Evolutionary conservation across 2,113 vertebrate species (phyloP), one percentile per base, ranked within the genome.

Genomic region (Odontophorus gujanensis): DNA sequence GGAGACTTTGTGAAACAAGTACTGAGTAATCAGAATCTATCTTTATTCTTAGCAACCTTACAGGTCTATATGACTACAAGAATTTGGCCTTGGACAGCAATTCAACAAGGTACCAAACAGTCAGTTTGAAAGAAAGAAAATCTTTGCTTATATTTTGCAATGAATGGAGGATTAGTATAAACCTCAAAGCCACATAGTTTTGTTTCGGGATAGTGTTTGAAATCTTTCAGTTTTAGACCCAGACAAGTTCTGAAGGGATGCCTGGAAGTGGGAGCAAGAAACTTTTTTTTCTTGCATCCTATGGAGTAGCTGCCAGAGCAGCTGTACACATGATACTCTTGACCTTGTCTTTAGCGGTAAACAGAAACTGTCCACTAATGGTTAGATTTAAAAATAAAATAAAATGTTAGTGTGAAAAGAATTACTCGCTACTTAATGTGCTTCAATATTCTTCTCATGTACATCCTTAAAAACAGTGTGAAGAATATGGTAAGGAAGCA

Each of bases 1-100:
- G 91, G 55, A 96, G 80, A 94, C 76, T 92, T 96, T 94, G 94
- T 97, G 95, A 97, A 98, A 96, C 84, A 96, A 96, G 84, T 96
- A 91, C 97, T 98, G 97, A 92, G 97, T 93, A 97, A 98, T 91
- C 75, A 63, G 32, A 92, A 82, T 67, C 43, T 95, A 84, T 96
- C 96, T 94, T 97, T 97, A 87, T 92, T 91, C 96, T 91, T 94
- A 97, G 95, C 91, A 96, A 92, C 80, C 90, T 96, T 96, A 87
- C 93, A 97, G 90, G 87, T 97, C 91, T 79, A 28, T 53, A 93
- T 79, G 87, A 96, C 67, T 91, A 76, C 71, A 89, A 86, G 55
- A 95, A 93, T 83, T 93, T 95, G 94, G 80, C 90, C 88, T 97
- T 96, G 90, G 93, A 95, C 42, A 81, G 73, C 26, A 96, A 62